Percentiles rank a stretch among this genome's conserved stretches.
These are phyloP conservation scores for Charadrius vociferus DNA, from an alignment of 2,113 vertebrate species.

Conservation along the genomic window DNA sequence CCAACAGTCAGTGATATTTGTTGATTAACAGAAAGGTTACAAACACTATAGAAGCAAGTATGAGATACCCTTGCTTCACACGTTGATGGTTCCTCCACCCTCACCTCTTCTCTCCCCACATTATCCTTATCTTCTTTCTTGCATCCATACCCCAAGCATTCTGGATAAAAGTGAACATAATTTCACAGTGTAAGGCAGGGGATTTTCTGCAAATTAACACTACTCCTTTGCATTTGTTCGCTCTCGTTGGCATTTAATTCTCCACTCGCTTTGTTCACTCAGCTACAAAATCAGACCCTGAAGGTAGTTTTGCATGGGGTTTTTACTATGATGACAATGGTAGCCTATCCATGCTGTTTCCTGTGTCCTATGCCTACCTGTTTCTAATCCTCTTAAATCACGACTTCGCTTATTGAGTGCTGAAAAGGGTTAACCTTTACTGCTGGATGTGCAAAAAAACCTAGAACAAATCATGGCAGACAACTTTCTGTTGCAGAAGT, in stretches of 20 bases:
- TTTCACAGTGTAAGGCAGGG: not conserved
- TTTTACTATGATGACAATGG: not conserved
- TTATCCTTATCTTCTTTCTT: not conserved
- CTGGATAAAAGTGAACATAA: not conserved
- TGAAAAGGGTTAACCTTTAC: not conserved
- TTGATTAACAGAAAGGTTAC: not conserved
- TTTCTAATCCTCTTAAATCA: not conserved
- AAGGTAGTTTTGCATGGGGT: not conserved
- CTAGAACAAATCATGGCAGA: not conserved
- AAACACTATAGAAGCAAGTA: not conserved
- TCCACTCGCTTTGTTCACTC: not conserved
- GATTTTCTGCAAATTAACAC: not conserved
- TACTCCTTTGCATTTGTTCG: not conserved
- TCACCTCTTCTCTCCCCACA: not conserved
- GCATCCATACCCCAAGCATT: not conserved
- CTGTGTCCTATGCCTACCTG: not conserved
- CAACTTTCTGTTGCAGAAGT: not conserved
- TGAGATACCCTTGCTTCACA: not conserved
- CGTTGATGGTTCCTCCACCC: not conserved
- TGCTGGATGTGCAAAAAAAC: not conserved
- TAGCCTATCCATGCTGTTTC: not conserved
- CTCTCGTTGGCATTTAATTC: not conserved
- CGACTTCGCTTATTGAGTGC: not conserved
- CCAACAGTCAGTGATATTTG: rapidly evolving
- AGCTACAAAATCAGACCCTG: not conserved